phyloP scores from a whole-genome alignment of 2,888 invertebrate species.

The Idaea biselata region DNA sequence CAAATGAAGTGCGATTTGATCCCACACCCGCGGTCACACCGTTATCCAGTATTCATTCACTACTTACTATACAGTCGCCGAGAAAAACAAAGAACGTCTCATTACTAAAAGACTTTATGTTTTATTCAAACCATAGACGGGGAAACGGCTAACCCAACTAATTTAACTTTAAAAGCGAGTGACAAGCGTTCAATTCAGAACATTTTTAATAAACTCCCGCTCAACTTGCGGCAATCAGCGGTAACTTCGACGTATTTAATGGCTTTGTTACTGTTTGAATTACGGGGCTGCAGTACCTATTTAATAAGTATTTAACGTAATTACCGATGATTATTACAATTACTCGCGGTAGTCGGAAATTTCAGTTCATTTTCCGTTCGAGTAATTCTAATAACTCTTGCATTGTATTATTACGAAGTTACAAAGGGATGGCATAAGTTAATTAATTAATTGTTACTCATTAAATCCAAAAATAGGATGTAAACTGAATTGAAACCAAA shows the following conservation, averaged over 20 bases:
- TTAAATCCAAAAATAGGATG: too few species aligned
- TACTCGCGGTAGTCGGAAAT: constrained; percentile 19
- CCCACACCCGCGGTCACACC: constrained; percentile 54
- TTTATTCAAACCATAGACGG: constrained; percentile 66
- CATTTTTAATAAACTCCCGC: constrained; percentile 50
- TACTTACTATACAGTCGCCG: constrained; percentile 67
- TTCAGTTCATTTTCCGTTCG: constrained; percentile 19
- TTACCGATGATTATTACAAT: constrained; percentile 25
- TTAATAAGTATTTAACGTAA: constrained; percentile 27
- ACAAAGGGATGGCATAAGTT: too few species aligned
- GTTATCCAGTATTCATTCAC: constrained; percentile 66
- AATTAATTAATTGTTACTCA: too few species aligned
- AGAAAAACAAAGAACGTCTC: constrained; percentile 70
- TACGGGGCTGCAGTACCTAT: constrained; percentile 23
- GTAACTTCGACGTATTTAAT: constrained; percentile 41
- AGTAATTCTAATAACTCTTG: constrained; percentile 15
- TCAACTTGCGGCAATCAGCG: constrained; percentile 51
- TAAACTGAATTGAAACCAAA: constrained; percentile 23
- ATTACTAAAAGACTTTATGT: constrained; percentile 71
- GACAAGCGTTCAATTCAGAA: constrained; percentile 66
- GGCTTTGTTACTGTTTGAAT: constrained; percentile 31
- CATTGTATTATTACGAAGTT: constrained; percentile 12
- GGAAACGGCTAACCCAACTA: constrained; percentile 65
- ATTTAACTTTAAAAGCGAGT: constrained; percentile 75
- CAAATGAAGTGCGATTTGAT: constrained; percentile 79